Evolutionary conservation across 2,113 vertebrate species (phyloP), one percentile per base, ranked within the genome.

Genomic region (Dromas ardeola): DNA sequence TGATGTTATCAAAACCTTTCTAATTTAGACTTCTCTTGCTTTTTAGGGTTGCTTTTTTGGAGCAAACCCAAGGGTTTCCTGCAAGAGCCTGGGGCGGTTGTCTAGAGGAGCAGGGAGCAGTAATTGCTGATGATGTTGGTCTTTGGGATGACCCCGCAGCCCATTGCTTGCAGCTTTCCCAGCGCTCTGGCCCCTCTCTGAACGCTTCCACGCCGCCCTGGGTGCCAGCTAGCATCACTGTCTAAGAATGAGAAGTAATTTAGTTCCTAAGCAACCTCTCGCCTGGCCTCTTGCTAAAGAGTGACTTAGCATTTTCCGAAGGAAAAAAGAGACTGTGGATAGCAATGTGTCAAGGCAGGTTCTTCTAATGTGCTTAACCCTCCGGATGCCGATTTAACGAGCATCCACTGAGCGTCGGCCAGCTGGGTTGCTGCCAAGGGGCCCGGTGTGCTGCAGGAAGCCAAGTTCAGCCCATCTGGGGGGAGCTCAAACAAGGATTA

Each of bases 241-340:
- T 97, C 95, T 94, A 93, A 97, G 96, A 97, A 98, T 86, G 96
- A 97, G 91, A 95, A 95, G 88, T 80, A 61, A 96, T 97, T 96
- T 93, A 97, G 97, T 97, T 98, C 88, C 97, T 96, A 97, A 97
- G 97, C 97, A 98, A 97, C 97, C 96, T 95, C 94, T 95, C 1
- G 52, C 81, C 94, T 96, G 94, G 97, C 96, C 94, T 96, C 91
- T 96, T 71, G 91, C 95, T 97, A 67, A 91, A 93, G 89, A 96
- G 91, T 98, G 95, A 95, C 95, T 97, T 97, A 89, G 91, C 91
- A 90, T 96, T 96, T 95, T 96, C 97, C 86, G 0, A 82, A 86
- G 85, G 55, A 76, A 92, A 78, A 84, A 76, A 77, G 76, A 69
- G n/a, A 6, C 52, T 42, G 42, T 45, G 72, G 90, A 70, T 86